Conservation (phyloP, 2,113 vertebrate genomes). For the Hiodon tergisus region DNA sequence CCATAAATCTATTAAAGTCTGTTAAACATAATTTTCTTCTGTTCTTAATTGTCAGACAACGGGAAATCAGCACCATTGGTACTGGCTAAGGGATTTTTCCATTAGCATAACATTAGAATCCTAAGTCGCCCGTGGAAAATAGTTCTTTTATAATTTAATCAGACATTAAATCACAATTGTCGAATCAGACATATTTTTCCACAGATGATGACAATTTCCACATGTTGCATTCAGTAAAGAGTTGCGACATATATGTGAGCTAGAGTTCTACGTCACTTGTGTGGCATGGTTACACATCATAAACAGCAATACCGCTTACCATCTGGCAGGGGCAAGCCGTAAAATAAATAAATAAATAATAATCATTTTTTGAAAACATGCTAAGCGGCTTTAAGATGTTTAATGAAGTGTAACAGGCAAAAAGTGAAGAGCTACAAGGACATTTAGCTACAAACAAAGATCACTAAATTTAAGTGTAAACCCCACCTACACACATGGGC, state of each 20-base stretch:
- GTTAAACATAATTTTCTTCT: no score
- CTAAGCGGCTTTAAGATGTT: constrained; percentile 31
- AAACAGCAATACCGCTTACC: constrained; percentile 25
- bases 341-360: constrained; percentile 11
- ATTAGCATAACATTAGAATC: no score
- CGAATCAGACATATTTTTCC: not conserved
- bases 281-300: constrained; percentile 29
- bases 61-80: no score
- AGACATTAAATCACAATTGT: not conserved
- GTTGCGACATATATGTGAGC: not conserved
- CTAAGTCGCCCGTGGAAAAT: no score
- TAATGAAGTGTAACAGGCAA: constrained; percentile 33
- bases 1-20: no score
- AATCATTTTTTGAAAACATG: constrained; percentile 31
- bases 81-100: no score
- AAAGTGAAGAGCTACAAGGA: constrained; percentile 2
- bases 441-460: constrained; percentile 5
- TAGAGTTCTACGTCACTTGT: constrained; percentile 12
- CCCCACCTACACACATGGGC: not conserved
- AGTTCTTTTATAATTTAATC: no score
- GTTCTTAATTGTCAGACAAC: no score
- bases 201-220: not conserved
- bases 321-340: constrained; percentile 24
- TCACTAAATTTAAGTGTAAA: not conserved
- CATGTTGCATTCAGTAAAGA: not conserved